Evolutionary conservation across 2,797 vertebrate genomes (phyloP).

Genomic region (Smutsia temminckii): DNA sequence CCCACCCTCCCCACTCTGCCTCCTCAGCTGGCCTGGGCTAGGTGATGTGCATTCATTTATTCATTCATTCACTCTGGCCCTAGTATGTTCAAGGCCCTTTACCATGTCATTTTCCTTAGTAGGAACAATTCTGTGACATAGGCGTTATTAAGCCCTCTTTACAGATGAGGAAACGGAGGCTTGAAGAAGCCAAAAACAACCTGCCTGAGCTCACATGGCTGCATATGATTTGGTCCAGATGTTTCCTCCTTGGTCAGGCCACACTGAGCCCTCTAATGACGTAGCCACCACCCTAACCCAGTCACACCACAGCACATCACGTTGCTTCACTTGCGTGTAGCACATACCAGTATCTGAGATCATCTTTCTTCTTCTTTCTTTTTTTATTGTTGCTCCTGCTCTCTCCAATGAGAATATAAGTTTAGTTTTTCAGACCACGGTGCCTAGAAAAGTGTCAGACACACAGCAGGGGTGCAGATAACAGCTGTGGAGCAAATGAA

Average conservation of each 20-base stretch:
- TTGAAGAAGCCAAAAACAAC: background rate
- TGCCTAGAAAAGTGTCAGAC: background rate
- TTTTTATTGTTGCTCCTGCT: background rate
- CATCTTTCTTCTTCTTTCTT: background rate
- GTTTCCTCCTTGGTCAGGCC: background rate
- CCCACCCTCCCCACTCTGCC: too few relatives aligned
- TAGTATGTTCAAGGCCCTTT: background rate
- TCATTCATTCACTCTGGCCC: background rate
- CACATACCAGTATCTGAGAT: background rate
- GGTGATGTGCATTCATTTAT: background rate
- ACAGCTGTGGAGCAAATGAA: background rate
- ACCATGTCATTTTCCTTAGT: background rate
- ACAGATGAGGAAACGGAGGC: background rate
- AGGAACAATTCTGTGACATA: background rate
- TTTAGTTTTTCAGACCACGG: background rate
- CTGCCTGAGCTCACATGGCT: background rate
- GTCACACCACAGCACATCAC: background rate
- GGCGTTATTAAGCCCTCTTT: background rate
- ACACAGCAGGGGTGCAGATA: background rate
- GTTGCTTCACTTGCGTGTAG: background rate
- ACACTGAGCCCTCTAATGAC: accelerated
- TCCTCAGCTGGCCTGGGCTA: background rate
- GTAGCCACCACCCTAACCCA: too few relatives aligned
- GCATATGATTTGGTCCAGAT: background rate
- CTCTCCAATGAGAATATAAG: background rate